Evolutionary conservation across 2,113 vertebrate species (phyloP).

Genomic region (Hydrolagus affinis): DNA sequence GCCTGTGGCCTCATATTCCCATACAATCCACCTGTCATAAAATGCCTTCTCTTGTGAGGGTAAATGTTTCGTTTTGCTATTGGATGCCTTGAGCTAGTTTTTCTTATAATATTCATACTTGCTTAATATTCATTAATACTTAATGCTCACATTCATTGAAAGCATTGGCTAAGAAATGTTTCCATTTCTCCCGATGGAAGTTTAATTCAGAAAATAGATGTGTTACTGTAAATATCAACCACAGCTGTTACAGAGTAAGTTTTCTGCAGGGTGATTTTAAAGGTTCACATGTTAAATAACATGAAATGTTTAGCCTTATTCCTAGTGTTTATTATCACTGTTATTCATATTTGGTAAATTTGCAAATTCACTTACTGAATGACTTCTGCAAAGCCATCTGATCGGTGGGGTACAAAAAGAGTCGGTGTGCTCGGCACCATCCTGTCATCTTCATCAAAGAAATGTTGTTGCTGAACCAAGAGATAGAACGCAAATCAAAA

Average conservation of each 20-base stretch:
- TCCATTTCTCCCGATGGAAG: background rate
- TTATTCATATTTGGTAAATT: background rate
- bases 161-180: background rate
- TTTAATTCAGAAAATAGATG: background rate
- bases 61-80: no score
- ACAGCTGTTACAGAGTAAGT: background rate
- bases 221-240: background rate
- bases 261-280: no score
- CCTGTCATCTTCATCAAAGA: conserved; percentile 88
- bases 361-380: conserved; percentile 72
- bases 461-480: conserved; percentile 65
- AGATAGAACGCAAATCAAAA: conserved; percentile 32
- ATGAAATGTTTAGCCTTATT: background rate
- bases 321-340: background rate
- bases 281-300: background rate
- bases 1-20: background rate
- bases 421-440: conserved; percentile 92
- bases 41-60: no score
- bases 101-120: background rate
- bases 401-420: conserved; percentile 76
- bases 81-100: background rate
- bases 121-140: background rate
- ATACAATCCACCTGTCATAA: no score
- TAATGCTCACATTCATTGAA: background rate
- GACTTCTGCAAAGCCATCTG: conserved; percentile 84